Percentiles rank a stretch among this genome's conserved stretches.
These are phyloP conservation scores for Hydroisotoma schaefferi DNA, from an alignment of 2,888 invertebrate genomes.

Conservation along the genomic window DNA sequence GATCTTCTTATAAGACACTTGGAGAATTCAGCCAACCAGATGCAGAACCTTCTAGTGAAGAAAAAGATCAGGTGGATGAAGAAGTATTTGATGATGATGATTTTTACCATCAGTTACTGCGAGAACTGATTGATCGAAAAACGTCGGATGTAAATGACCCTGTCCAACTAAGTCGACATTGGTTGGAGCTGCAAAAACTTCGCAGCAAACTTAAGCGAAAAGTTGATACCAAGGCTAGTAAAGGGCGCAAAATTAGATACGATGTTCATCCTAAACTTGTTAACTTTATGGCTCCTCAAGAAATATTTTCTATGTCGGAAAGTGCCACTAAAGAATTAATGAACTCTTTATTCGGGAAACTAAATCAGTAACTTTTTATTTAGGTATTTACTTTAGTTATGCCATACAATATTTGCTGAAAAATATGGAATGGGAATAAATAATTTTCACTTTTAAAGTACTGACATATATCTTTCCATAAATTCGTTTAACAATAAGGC, in stretches of 20 bases:
- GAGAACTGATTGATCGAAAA: slow-evolving; percentile 89
- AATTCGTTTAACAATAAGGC: no score
- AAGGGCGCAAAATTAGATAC: slow-evolving; percentile 86
- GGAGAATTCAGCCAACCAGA: slow-evolving; percentile 53
- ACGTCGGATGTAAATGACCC: slow-evolving; percentile 79
- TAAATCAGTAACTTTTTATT: neutral
- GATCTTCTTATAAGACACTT: slow-evolving; percentile 68
- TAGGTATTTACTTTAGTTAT: neutral
- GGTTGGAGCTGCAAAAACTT: slow-evolving; percentile 86
- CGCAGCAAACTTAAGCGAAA: slow-evolving; percentile 87
- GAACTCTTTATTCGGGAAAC: slow-evolving; percentile 72
- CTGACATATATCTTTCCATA: no score
- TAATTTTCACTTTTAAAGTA: no score
- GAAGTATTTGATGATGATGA: slow-evolving; percentile 97
- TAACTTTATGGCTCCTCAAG: slow-evolving; percentile 83
- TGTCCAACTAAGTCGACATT: slow-evolving; percentile 79
- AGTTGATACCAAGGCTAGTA: slow-evolving; percentile 89
- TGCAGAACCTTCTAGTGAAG: neutral
- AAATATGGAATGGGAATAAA: no score
- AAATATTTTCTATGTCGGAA: slow-evolving; percentile 67
- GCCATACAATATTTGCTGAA: neutral
- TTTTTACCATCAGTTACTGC: slow-evolving; percentile 88
- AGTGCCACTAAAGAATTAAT: slow-evolving; percentile 76
- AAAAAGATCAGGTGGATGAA: slow-evolving; percentile 60
- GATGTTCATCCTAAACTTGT: slow-evolving; percentile 79